Evolutionary conservation across 2,797 vertebrate species (phyloP), one percentile per base, ranked within the genome.

Genomic region (Neostethus bicornis): DNA sequence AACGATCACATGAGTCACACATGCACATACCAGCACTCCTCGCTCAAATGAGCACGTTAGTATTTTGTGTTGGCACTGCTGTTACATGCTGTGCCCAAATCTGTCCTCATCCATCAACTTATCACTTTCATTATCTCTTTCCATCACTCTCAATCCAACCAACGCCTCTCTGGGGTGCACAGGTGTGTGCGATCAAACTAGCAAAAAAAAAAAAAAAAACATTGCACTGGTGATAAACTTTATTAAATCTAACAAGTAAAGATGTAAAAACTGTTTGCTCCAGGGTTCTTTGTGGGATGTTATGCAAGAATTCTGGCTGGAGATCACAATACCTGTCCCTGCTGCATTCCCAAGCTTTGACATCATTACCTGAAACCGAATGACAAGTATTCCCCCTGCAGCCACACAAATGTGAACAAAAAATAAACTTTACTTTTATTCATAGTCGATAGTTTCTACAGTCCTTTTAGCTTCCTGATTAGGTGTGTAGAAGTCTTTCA

Each of bases 301-400:
- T 67, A 79, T 32, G 49, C 16, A 65, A 78, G 34, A 39, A 49
- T 44, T 16, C 57, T 65, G 64, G 70, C 64, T 51, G n/a, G 56
- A 37, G 51, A 77, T 23, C 17, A 37, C 11, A 12, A 45, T 78
- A 85, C 77, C 78, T 70, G 81, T 80, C 67, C 54, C 62, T 56
- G 31, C 70, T 65, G 61, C 85, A 88, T 90, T 88, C 87, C 84
- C 67, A 48, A 52, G 70, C 68, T 58, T 72, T 84, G 80, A 87
- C 80, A 81, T 86, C 79, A 88, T 77, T 46, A 80, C 62, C 75
- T 84, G 81, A 86, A 82, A 87, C 77, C 28, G 45, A 51, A 52
- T 53, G 75, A 77, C 79, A 71, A 42, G 25, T n/a, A 58, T 42
- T 51, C 32, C 63, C 63, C 66, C 61, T 32, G 24, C 28, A 46